These are phyloP conservation scores for Turritopsis rubra DNA, from an alignment of 30 jellyfish, hydroid and myxozoan genomes.

Conservation along the genomic window DNA sequence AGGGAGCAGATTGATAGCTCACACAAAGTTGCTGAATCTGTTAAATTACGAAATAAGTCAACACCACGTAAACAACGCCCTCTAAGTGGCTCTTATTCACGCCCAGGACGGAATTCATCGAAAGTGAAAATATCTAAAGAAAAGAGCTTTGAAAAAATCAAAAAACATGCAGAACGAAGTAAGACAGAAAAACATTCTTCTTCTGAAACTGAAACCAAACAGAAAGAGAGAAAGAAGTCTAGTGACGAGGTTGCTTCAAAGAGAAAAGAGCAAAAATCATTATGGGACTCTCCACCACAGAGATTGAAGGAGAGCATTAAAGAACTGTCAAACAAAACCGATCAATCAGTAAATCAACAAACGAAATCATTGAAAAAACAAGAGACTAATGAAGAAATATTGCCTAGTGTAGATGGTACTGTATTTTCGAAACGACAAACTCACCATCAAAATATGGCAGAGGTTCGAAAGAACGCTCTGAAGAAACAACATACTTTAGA, in stretches of 20 bases:
- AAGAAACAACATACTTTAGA: neutral
- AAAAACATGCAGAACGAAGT: neutral
- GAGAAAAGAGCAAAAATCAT: neutral
- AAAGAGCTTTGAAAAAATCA: slow-evolving; percentile 2
- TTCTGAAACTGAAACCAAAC: neutral
- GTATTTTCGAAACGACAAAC: neutral
- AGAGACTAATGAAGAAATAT: neutral
- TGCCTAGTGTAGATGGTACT: neutral
- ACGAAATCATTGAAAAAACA: neutral
- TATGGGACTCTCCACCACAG: neutral
- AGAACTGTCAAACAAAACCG: neutral
- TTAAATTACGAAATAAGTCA: neutral
- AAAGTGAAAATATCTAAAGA: slow-evolving; percentile 15
- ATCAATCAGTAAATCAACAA: too few relatives aligned
- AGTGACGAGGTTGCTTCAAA: neutral
- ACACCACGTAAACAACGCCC: neutral
- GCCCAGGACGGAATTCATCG: neutral
- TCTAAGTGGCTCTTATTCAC: neutral
- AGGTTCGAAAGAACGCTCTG: neutral
- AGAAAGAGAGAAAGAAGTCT: neutral
- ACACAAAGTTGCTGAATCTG: neutral
- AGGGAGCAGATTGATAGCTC: neutral
- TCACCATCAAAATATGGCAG: neutral
- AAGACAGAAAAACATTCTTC: neutral
- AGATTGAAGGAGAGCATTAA: neutral